Conservation (phyloP, 2,113 vertebrate species). For the Piaya cayana region DNA sequence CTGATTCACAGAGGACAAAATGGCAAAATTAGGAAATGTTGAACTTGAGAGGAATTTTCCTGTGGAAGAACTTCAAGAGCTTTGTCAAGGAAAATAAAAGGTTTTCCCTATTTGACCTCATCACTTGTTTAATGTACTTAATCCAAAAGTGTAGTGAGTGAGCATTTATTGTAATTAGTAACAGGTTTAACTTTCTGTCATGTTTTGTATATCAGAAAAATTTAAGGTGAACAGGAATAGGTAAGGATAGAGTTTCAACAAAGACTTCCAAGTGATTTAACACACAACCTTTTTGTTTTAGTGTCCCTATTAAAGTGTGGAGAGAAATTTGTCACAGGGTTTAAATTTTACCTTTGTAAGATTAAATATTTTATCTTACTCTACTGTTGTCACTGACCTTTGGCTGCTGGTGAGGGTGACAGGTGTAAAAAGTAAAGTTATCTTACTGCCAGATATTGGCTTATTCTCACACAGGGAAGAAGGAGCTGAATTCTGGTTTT, state of each 20-base stretch:
- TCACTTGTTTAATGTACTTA: not conserved
- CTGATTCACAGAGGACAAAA: not conserved
- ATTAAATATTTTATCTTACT: not conserved
- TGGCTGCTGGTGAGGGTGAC: not conserved
- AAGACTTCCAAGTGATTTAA: not conserved
- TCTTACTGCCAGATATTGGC: not conserved
- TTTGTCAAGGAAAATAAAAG: not conserved
- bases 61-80: not conserved
- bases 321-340: not conserved
- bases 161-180: not conserved
- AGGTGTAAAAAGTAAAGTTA: not conserved
- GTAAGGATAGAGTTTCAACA: not conserved
- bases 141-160: not conserved
- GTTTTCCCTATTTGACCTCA: not conserved
- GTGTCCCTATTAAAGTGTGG: not conserved
- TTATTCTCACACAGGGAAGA: not conserved
- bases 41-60: not conserved
- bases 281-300: not conserved
- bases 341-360: not conserved
- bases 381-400: not conserved
- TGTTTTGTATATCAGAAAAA: not conserved
- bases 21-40: not conserved
- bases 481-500: not conserved
- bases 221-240: not conserved
- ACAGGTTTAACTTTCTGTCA: not conserved